Base-by-base conservation (phyloP, 1,140 invertebrate species). In the Drosophila tsacasi region DNA sequence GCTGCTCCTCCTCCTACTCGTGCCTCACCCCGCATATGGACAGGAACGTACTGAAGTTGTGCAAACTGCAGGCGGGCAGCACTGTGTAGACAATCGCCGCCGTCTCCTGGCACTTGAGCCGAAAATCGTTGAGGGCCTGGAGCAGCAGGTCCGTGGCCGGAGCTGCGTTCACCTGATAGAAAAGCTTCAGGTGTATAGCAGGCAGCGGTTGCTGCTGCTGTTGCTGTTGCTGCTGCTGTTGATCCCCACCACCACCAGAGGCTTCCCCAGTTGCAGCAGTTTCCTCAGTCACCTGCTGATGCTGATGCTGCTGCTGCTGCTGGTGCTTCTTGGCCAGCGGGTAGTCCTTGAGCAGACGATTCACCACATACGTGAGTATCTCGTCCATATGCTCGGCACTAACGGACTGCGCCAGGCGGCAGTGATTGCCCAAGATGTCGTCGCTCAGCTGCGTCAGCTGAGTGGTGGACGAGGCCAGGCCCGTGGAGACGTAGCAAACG, bases 401-500 rank as follows among this genome's bases (percentile, higher is more conserved):
- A 74, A 97, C 94, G 40, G 94, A 92, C 19, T 94, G 82, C 15
- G 94, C 93, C 44, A 93, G 84, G 39, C 92, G 76, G 64, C 94
- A 94, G 73, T 95, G 95, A 54, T 94, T 93, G 27, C 93, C 81
- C 57, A 94, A 93, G 37, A 95, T 93, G 72, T 95, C 95, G 49
- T 94, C 94, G 76, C 89, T 94, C 15, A 94, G 92, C 84, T 94
- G 94, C 49, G 94, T 94, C 67, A 95, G 85, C 72, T 95, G 95
- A 47, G 95, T 94, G 75, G 94, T 95, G 10, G 95, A 96, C 49
- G 95, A 95, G 32, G 95, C 95, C 23, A 95, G 94, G 32, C 95
- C 95, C 76, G 95, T 96, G 46, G 96, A 96, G 44, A 97, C 95
- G 85, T 97, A 96, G 91, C 97, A 97, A 25, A 98, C 96, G 81